Evolutionary conservation across 2,113 vertebrate genomes (phyloP).

Genomic region (Lucifuga dentata): DNA sequence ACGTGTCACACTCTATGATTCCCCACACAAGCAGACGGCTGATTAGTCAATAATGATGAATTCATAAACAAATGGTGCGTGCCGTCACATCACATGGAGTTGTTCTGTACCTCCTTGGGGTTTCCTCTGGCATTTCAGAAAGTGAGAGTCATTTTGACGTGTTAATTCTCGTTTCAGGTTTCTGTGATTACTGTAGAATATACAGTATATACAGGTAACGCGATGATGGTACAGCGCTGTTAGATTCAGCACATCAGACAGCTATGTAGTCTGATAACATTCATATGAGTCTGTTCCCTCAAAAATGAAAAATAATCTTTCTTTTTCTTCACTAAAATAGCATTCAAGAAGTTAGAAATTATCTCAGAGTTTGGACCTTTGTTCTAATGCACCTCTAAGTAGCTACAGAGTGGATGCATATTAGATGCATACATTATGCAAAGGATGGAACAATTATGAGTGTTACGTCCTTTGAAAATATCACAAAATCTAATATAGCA

Average conservation of each 20-base stretch:
- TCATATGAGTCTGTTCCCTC: no score
- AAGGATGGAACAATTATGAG: no score
- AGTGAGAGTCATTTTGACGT: constrained; percentile 40
- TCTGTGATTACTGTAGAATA: constrained; percentile 36
- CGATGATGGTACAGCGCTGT: constrained; percentile 21
- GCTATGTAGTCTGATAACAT: not conserved
- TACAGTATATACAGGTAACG: constrained; percentile 5
- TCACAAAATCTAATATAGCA: no score
- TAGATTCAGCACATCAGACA: constrained; percentile 19
- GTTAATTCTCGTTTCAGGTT: constrained; percentile 26
- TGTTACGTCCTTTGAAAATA: no score
- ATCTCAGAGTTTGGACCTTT: no score
- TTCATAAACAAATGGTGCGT: constrained; percentile 51
- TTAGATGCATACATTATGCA: no score
- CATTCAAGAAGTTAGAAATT: no score
- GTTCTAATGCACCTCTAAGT: no score
- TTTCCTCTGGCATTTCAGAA: constrained; percentile 63
- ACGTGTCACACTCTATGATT: constrained; percentile 38
- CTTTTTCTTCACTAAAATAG: no score
- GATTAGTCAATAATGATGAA: constrained; percentile 68
- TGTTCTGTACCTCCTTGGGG: constrained; percentile 48
- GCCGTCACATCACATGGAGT: constrained; percentile 40
- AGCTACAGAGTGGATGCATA: no score
- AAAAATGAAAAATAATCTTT: no score
- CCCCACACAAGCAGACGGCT: constrained; percentile 54